Evolutionary conservation across 2,113 vertebrate species (phyloP).

Genomic region (human (Homo sapiens)): GRCh38 chr20:39941501-39942000

Average conservation of each 20-base stretch:
- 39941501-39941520: not conserved
- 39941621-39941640: conserved; percentile 4
- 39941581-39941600: not conserved
- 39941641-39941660: not conserved
- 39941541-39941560: not conserved
- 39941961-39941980: not conserved
- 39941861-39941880: not conserved
- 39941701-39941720: not conserved
- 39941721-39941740: conserved; percentile 47
- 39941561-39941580: not conserved
- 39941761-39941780: conserved; percentile 24
- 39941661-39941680: not conserved
- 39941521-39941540: not conserved
- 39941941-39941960: not conserved
- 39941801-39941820: not conserved
- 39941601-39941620: not conserved
- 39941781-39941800: not conserved
- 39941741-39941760: conserved; percentile 14
- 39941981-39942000: no score
- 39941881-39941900: not conserved
- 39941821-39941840: not conserved
- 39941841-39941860: not conserved
- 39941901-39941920: not conserved
- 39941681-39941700: conserved; percentile 43
- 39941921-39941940: not conserved